These are phyloP conservation scores for Gandaritis pyraliata DNA, from an alignment of 2,888 invertebrate species.

Conservation along the genomic window DNA sequence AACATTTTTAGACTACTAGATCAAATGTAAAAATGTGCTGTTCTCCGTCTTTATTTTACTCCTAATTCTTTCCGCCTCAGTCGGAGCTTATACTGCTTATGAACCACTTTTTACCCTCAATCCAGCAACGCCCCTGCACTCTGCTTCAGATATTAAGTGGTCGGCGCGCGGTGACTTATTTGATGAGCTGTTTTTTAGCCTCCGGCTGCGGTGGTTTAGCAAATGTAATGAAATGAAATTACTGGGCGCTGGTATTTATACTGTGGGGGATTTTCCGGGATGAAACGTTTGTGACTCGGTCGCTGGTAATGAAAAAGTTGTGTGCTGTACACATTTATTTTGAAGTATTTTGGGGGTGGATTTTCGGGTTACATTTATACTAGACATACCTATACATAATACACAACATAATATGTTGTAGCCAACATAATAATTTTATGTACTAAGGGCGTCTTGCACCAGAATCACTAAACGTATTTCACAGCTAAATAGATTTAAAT, in stretches of 20 bases:
- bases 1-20: too few species aligned
- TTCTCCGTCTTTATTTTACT: too few species aligned
- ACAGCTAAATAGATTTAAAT: too few species aligned
- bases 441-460: too few species aligned
- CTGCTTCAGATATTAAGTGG: slow-evolving; percentile 52
- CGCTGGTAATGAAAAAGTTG: slow-evolving; percentile 16
- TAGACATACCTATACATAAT: too few species aligned
- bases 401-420: too few species aligned
- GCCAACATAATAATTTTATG: too few species aligned
- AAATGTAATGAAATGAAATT: slow-evolving; percentile 36
- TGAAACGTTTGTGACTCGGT: slow-evolving; percentile 18
- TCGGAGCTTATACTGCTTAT: neutral
- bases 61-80: too few species aligned
- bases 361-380: neutral
- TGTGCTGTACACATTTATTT: slow-evolving; percentile 1
- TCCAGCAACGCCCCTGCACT: slow-evolving; percentile 29
- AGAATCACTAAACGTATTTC: too few species aligned
- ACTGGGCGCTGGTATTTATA: slow-evolving; percentile 27
- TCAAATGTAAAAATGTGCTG: too few species aligned
- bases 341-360: neutral
- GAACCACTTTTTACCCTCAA: too few species aligned
- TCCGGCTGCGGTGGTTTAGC: slow-evolving; percentile 27
- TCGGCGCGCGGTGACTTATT: slow-evolving; percentile 34
- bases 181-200: slow-evolving; percentile 38
- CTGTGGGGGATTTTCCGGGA: slow-evolving; percentile 11